Conservation (phyloP, 2,113 vertebrate genomes). For the Nettapus auritus region DNA sequence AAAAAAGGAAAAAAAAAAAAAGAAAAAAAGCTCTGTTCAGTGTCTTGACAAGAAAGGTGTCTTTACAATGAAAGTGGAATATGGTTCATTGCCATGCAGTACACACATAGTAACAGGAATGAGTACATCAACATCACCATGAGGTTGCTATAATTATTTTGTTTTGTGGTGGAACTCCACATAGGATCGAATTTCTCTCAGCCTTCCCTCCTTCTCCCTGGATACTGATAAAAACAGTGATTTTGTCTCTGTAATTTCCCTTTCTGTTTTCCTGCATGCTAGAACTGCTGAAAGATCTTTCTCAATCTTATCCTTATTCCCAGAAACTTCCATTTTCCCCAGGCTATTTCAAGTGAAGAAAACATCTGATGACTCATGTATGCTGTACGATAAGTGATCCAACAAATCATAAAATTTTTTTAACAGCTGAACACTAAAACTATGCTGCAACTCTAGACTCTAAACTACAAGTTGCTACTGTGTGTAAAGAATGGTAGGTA, state of each 20-base stretch:
- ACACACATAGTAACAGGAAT: not conserved
- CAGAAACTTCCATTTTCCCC: not conserved
- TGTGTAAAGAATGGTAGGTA: not conserved
- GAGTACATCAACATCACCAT: not conserved
- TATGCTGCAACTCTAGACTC: not conserved
- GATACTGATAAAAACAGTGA: not conserved
- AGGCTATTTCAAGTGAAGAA: conserved; percentile 5
- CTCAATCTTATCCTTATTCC: not conserved
- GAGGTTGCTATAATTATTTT: not conserved
- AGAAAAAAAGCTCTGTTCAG: not conserved
- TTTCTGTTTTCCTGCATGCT: not conserved
- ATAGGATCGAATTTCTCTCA: not conserved
- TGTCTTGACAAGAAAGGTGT: not conserved
- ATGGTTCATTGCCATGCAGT: not conserved
- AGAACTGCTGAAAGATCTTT: not conserved
- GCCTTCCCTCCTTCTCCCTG: not conserved
- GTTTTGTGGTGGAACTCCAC: not conserved
- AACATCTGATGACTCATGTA: not conserved
- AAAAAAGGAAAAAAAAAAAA: not conserved
- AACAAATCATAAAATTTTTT: not conserved
- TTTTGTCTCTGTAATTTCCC: not conserved
- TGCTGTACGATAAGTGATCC: not conserved
- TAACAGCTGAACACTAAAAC: not conserved
- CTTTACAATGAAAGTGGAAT: not conserved
- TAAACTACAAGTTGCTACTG: not conserved